Conservation (phyloP, 2,113 vertebrate genomes). For the Platysteira castanea region DNA sequence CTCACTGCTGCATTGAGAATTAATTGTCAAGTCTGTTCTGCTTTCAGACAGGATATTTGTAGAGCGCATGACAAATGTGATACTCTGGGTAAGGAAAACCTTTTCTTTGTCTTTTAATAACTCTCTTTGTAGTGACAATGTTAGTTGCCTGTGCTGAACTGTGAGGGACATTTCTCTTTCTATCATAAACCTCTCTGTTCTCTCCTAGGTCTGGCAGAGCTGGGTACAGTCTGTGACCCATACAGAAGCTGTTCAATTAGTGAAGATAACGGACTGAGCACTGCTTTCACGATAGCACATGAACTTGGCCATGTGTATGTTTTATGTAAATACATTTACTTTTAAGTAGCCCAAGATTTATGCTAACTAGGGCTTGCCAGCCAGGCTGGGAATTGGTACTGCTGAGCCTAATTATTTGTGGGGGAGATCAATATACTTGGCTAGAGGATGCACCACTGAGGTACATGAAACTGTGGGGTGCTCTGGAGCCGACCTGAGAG, state of each 20-base stretch:
- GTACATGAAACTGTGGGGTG: not conserved
- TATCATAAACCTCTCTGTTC: conserved; percentile 26
- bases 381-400: not conserved
- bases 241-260: conserved; percentile 97
- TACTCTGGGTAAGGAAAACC: conserved; percentile 85
- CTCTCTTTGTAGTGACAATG: not conserved
- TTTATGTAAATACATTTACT: conserved; percentile 50
- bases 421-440: not conserved
- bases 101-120: not conserved
- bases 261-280: conserved; percentile 95
- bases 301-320: conserved; percentile 98
- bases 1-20: not conserved
- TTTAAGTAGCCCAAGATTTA: conserved; percentile 34
- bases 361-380: not conserved
- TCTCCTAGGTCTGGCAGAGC: conserved; percentile 88
- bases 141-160: not conserved
- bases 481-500: not conserved
- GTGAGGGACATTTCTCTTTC: not conserved
- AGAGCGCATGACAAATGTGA: conserved; percentile 97
- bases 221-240: conserved; percentile 95
- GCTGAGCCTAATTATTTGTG: not conserved
- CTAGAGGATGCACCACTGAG: not conserved
- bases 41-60: conserved; percentile 95
- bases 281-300: conserved; percentile 96
- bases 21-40: conserved; percentile 67